phyloP scores from a whole-genome alignment of 2,113 vertebrate species.

The Aptenodytes forsteri region DNA sequence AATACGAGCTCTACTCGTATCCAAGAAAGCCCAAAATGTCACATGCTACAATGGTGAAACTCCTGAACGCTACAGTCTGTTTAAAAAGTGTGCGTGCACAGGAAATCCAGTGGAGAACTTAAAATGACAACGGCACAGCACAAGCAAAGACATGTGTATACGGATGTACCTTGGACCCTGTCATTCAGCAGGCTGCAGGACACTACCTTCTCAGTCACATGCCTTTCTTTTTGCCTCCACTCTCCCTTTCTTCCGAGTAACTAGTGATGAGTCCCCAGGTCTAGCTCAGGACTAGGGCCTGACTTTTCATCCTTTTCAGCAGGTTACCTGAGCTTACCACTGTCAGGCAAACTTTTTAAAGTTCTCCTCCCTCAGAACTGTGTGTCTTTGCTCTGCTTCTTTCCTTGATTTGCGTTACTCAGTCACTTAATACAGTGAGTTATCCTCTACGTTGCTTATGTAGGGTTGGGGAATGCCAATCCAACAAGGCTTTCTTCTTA shows the following conservation, averaged over 20 bases:
- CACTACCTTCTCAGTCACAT: background rate
- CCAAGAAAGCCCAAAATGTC: background rate
- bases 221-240: background rate
- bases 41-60: background rate
- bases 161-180: background rate
- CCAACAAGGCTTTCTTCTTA: background rate
- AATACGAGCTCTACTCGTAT: background rate
- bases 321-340: background rate
- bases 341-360: background rate
- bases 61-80: background rate
- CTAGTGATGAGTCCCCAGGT: background rate
- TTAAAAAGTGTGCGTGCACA: background rate
- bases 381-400: background rate
- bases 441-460: background rate
- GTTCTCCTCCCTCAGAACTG: background rate
- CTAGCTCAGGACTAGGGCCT: background rate
- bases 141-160: rapidly evolving
- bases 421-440: background rate
- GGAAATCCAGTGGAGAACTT: background rate
- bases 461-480: background rate
- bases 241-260: background rate
- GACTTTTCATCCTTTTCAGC: background rate
- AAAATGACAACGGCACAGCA: background rate
- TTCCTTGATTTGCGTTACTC: background rate
- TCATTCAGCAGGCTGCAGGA: background rate